Percentiles rank a stretch among this genome's conserved stretches.
Evolutionary conservation across 1,140 invertebrate genomes (phyloP).

Genomic region (Lutraria rhynchaena): DNA sequence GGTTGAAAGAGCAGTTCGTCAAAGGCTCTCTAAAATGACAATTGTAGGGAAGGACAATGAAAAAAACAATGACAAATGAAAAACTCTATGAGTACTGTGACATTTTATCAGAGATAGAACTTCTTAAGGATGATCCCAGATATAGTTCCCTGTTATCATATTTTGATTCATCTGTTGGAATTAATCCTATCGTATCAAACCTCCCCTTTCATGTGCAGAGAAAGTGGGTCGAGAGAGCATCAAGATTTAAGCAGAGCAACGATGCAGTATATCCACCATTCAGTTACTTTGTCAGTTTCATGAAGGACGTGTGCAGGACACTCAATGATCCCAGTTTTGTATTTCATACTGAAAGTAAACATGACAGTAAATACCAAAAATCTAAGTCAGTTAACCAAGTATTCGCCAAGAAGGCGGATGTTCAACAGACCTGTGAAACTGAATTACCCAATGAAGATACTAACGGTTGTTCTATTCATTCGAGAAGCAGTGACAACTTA

Average conservation of each 20-base stretch:
- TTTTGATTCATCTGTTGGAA: slow-evolving; percentile 33
- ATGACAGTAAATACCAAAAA: background rate
- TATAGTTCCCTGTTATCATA: slow-evolving; percentile 16
- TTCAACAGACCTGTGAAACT: slow-evolving; percentile 2
- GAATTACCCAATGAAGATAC: background rate
- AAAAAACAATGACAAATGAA: no score
- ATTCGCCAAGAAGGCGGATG: background rate
- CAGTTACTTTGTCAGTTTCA: slow-evolving; percentile 22
- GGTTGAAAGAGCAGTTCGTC: no score
- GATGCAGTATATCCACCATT: slow-evolving; percentile 40
- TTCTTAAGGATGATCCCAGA: slow-evolving; percentile 22
- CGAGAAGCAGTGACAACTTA: background rate
- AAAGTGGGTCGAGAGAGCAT: slow-evolving; percentile 18
- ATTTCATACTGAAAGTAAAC: slow-evolving; percentile 13
- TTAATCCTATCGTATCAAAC: slow-evolving; percentile 39
- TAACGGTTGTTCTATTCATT: slow-evolving; percentile 17
- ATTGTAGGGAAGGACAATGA: no score
- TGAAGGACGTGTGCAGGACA: slow-evolving; percentile 27
- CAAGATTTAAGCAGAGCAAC: slow-evolving; percentile 6
- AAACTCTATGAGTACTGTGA: slow-evolving; percentile 38
- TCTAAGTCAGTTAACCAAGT: background rate
- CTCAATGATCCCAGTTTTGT: slow-evolving; percentile 36
- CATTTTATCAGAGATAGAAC: slow-evolving; percentile 30
- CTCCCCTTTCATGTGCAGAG: slow-evolving; percentile 19
- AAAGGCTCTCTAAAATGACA: no score